These are phyloP conservation scores for Teleopsis dalmanni DNA, from an alignment of 1,140 invertebrate species.

Conservation along the genomic window DNA sequence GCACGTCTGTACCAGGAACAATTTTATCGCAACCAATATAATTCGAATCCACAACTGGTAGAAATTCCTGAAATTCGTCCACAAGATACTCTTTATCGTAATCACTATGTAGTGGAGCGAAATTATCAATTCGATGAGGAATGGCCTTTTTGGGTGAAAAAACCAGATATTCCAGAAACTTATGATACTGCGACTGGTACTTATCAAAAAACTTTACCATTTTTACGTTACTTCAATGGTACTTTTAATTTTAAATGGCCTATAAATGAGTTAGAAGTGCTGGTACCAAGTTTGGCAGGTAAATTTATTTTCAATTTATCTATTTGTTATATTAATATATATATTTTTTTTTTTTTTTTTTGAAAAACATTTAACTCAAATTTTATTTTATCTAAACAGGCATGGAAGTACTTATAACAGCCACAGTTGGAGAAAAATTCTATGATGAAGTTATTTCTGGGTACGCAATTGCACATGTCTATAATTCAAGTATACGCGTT, in stretches of 20 bases:
- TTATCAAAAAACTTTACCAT: slow-evolving; percentile 53
- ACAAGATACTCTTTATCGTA: slow-evolving; percentile 42
- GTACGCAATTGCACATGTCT: slow-evolving; percentile 78
- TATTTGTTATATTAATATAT: neutral
- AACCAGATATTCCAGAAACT: slow-evolving; percentile 42
- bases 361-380: neutral
- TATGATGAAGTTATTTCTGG: slow-evolving; percentile 80
- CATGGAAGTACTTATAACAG: slow-evolving; percentile 79
- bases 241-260: slow-evolving; percentile 78
- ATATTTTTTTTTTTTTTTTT: too few relatives aligned
- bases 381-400: slow-evolving; percentile 39
- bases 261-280: slow-evolving; percentile 65
- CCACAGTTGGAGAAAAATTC: slow-evolving; percentile 83
- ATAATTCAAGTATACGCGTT: slow-evolving; percentile 73
- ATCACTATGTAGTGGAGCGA: slow-evolving; percentile 55
- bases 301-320: too few relatives aligned
- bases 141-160: slow-evolving; percentile 68
- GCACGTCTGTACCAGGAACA: slow-evolving; percentile 29
- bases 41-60: slow-evolving; percentile 22
- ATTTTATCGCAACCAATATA: slow-evolving; percentile 28
- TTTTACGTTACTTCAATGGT: slow-evolving; percentile 74
- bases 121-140: slow-evolving; percentile 72
- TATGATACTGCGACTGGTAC: slow-evolving; percentile 34
- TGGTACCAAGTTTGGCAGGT: slow-evolving; percentile 56
- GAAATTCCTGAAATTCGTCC: slow-evolving; percentile 26